Percentiles rank a stretch among this genome's conserved stretches.
phyloP scores from a whole-genome alignment of 1,140 invertebrate species.

The Neuroterus valhalla region DNA sequence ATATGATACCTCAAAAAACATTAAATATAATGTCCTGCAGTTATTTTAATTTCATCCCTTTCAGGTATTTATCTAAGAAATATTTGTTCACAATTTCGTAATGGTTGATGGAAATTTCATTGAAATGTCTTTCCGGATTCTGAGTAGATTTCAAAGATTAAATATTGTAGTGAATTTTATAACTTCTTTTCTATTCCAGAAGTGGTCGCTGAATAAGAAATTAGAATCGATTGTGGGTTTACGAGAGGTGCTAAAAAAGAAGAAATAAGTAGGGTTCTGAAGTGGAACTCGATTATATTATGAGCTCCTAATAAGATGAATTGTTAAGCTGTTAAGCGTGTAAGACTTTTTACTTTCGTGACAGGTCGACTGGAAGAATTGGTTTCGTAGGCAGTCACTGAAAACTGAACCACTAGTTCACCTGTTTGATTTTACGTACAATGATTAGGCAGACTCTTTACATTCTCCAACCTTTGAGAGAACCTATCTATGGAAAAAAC shows the following conservation, averaged over 20 bases:
- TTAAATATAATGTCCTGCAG: too few species aligned
- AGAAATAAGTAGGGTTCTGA: not conserved
- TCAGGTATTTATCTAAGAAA: too few species aligned
- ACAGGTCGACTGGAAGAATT: constrained; percentile 41
- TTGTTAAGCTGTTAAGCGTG: constrained; percentile 17
- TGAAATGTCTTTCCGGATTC: too few species aligned
- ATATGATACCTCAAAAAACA: too few species aligned
- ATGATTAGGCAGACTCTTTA: not conserved
- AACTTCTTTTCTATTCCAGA: too few species aligned
- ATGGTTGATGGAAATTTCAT: too few species aligned
- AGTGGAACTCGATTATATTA: constrained; percentile 21
- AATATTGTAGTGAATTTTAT: too few species aligned
- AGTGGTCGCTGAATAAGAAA: too few species aligned
- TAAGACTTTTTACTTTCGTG: constrained; percentile 33
- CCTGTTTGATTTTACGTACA: not conserved
- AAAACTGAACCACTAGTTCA: constrained; percentile 48
- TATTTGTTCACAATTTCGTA: too few species aligned
- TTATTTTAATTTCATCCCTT: too few species aligned
- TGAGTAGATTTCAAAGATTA: too few species aligned
- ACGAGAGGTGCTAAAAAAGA: not conserved
- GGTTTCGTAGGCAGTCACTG: constrained; percentile 29
- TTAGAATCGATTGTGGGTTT: too few species aligned
- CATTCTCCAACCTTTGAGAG: not conserved
- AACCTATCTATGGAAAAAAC: not conserved
- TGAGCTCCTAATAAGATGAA: not conserved